Conservation (phyloP, 2,113 vertebrate genomes). For the Odocoileus virginianus region DNA sequence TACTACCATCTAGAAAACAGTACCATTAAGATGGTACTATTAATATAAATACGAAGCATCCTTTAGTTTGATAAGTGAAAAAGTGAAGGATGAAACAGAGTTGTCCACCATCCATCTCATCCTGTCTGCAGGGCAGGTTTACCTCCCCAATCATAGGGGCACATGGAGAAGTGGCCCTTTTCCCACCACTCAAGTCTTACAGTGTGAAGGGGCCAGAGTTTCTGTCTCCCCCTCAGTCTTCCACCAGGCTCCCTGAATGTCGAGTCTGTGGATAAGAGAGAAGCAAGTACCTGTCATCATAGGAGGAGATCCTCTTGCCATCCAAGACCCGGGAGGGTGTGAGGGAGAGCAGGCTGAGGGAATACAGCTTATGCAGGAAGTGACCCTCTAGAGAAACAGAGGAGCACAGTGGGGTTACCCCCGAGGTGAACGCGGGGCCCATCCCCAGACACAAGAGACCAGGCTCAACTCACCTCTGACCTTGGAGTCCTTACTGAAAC, state of each 20-base stretch:
- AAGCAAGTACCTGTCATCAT: conserved; percentile 87
- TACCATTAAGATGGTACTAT: neutral
- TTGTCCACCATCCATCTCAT: neutral
- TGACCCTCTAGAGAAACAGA: conserved; percentile 83
- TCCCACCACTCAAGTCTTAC: neutral
- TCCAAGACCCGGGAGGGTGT: conserved; percentile 89
- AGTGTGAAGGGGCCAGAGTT: neutral
- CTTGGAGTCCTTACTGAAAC: conserved; percentile 83
- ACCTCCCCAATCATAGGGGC: neutral
- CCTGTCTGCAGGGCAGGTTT: neutral
- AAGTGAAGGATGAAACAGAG: neutral
- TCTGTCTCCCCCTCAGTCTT: neutral
- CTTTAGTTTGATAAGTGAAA: neutral
- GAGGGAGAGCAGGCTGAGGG: conserved; percentile 86
- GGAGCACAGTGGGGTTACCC: neutral
- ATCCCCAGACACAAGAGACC: neutral
- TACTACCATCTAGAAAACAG: neutral
- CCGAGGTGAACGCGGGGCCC: neutral
- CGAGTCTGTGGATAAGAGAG: neutral
- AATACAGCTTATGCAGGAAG: conserved; percentile 83
- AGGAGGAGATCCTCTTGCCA: conserved; percentile 88
- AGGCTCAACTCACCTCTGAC: conserved; percentile 82
- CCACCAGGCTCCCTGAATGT: neutral
- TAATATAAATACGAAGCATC: neutral
- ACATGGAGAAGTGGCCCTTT: neutral